Conservation (phyloP, 2,113 vertebrate species). For the Gavialis gangeticus region DNA sequence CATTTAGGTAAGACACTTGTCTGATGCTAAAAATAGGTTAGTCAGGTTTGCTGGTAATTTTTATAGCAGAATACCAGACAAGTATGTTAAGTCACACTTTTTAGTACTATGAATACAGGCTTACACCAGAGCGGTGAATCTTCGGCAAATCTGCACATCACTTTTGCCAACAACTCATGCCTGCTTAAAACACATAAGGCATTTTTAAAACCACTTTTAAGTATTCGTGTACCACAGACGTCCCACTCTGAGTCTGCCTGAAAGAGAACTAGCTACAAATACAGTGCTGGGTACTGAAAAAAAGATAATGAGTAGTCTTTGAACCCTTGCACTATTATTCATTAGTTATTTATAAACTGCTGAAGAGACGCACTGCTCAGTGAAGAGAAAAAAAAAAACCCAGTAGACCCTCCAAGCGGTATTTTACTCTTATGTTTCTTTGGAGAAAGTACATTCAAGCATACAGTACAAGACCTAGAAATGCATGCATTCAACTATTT, state of each 20-base stretch:
- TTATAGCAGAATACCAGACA: not conserved
- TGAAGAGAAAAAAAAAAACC: conserved; percentile 1
- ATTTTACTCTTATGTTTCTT: conserved; percentile 38
- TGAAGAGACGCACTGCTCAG: conserved; percentile 1
- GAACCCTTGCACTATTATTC: conserved; percentile 35
- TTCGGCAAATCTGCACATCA: not conserved
- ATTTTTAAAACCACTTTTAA: not conserved
- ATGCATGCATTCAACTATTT: conserved; percentile 23
- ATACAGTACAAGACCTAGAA: not conserved
- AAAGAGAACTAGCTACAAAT: conserved; percentile 36
- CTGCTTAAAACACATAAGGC: not conserved
- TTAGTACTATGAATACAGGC: not conserved
- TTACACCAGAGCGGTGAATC: not conserved
- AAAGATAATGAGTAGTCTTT: conserved; percentile 30
- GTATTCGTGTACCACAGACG: not conserved
- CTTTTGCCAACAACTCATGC: not conserved
- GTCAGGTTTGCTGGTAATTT: not conserved
- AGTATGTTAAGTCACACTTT: not conserved
- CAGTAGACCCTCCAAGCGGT: conserved; percentile 34
- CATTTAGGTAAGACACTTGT: conserved; percentile 16
- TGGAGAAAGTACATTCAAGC: not conserved
- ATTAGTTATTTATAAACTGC: conserved; percentile 63
- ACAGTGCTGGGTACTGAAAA: not conserved
- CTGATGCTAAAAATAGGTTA: conserved; percentile 45
- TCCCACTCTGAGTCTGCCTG: not conserved